Evolutionary conservation across 2,888 invertebrate species (phyloP).

Genomic region (Ditylenchus weischeri): DNA sequence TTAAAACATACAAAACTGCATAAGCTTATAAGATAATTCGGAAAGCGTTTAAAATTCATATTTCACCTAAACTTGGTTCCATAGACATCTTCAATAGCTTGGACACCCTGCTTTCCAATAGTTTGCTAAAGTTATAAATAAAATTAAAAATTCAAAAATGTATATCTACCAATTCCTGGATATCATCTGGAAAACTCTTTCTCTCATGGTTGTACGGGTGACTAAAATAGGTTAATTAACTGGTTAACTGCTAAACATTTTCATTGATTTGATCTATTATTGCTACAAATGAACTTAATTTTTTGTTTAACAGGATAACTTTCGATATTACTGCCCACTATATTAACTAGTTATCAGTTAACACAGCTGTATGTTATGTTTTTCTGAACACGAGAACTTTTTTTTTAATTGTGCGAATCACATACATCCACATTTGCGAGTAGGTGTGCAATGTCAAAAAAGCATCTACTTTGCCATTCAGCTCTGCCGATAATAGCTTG

Average conservation of each 20-base stretch:
- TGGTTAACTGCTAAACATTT: no score
- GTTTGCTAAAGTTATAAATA: conserved; percentile 38
- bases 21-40: no score
- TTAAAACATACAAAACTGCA: no score
- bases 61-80: conserved; percentile 50
- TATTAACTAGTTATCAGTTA: no score
- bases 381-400: no score
- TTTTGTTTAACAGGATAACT: no score
- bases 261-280: no score
- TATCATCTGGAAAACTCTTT: conserved; percentile 51
- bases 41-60: no score
- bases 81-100: conserved; percentile 51
- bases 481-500: conserved; percentile 45
- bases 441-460: conserved; percentile 59
- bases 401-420: no score
- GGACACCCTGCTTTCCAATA: conserved; percentile 49
- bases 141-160: conserved; percentile 1
- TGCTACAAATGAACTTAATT: no score
- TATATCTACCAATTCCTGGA: conserved; percentile 51
- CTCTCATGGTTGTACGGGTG: conserved; percentile 55
- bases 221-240: not conserved
- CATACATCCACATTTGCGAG: conserved; percentile 44
- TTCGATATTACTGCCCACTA: no score
- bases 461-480: conserved; percentile 53
- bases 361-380: no score